Evolutionary conservation across 53 echinoderm and acorn worm genomes (phyloP).

Genomic region (Pentamera pediparva): DNA sequence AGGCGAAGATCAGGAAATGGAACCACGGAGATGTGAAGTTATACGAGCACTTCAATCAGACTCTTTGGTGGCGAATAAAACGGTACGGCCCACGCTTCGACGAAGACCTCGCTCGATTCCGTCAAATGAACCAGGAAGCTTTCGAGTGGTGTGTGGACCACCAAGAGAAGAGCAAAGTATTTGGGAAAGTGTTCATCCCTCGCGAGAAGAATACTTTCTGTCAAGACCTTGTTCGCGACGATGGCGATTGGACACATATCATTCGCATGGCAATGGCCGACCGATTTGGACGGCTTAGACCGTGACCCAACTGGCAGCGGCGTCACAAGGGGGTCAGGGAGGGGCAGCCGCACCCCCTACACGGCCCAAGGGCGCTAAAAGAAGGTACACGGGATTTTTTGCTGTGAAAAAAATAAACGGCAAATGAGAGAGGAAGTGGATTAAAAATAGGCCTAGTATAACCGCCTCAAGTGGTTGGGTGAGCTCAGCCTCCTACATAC

Average conservation of each 20-base stretch:
- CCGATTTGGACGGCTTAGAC: too few relatives aligned
- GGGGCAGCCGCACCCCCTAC: too few relatives aligned
- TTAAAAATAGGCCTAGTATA: too few relatives aligned
- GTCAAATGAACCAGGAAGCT: background rate
- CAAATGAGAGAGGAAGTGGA: too few relatives aligned
- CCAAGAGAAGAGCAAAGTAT: background rate
- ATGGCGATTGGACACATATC: background rate
- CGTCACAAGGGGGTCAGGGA: too few relatives aligned
- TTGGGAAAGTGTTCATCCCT: background rate
- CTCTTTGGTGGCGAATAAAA: constrained; percentile 48
- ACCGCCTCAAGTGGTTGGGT: too few relatives aligned
- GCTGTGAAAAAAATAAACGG: too few relatives aligned
- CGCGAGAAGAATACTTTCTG: background rate
- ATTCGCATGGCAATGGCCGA: background rate
- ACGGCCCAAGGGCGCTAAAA: too few relatives aligned
- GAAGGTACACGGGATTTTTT: too few relatives aligned
- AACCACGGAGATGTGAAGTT: constrained; percentile 46
- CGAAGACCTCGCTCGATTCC: constrained; percentile 26
- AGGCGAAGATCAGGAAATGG: constrained; percentile 28
- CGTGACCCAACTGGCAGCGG: too few relatives aligned
- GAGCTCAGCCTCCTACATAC: too few relatives aligned
- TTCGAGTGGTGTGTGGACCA: constrained; percentile 23
- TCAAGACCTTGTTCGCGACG: constrained; percentile 1
- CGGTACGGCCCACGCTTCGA: constrained; percentile 39
- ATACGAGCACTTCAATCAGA: constrained; percentile 50